A percentile compares a stretch with the other conserved stretches of the same genome.
Conservation (phyloP, 2,797 vertebrate species). For the Sebastiscus tertius region DNA sequence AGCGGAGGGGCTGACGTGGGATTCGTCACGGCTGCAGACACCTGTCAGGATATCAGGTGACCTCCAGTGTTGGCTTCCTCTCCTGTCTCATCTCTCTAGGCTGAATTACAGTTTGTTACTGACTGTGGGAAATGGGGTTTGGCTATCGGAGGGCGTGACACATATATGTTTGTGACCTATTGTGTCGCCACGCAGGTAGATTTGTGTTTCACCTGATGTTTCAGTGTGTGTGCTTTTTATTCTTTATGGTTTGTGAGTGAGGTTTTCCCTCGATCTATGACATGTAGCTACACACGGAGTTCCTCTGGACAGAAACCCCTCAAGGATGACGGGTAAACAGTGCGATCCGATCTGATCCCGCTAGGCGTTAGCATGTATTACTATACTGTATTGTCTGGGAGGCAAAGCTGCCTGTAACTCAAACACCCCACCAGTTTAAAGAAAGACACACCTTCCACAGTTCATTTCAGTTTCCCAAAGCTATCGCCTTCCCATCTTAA, state of each 20-base stretch:
- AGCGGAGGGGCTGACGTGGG: background rate
- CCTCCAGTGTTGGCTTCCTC: constrained; percentile 16
- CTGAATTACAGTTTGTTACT: constrained; percentile 23
- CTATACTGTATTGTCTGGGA: background rate
- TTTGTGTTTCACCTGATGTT: constrained; percentile 28
- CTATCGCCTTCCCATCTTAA: background rate
- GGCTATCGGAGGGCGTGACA: constrained; percentile 16
- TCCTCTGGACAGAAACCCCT: background rate
- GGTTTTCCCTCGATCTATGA: background rate
- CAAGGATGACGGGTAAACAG: background rate
- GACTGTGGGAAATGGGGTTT: constrained; percentile 49
- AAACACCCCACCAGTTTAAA: background rate
- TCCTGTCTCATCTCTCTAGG: constrained; percentile 19
- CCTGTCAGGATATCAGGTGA: constrained; percentile 36
- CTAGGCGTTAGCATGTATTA: background rate
- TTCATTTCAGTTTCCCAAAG: constrained; percentile 7
- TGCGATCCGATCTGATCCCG: background rate
- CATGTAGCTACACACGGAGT: background rate
- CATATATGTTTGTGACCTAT: background rate
- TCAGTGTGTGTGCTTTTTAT: background rate
- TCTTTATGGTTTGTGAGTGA: background rate
- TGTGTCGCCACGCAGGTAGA: background rate
- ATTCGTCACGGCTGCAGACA: background rate
- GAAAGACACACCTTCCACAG: background rate
- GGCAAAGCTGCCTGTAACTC: background rate